A percentile compares a stretch with the other conserved stretches of the same genome.
Evolutionary conservation across 2,888 invertebrate species (phyloP).

Genomic region (Spisula solida): DNA sequence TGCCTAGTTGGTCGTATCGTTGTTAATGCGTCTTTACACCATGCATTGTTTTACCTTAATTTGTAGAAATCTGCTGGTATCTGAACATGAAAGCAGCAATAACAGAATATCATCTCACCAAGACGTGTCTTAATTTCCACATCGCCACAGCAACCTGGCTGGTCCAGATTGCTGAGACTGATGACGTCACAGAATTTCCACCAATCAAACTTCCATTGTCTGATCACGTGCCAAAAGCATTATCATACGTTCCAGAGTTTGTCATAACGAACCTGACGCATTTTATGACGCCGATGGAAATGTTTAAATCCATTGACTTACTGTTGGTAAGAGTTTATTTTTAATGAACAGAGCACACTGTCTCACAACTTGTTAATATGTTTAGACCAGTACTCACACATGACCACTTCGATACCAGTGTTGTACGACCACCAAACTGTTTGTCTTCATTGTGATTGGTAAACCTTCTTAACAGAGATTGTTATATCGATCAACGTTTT

Average conservation of each 20-base stretch:
- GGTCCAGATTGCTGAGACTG: slow-evolving; percentile 91
- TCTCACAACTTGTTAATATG: too few species aligned
- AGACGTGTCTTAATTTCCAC: slow-evolving; percentile 92
- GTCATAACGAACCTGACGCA: slow-evolving; percentile 95
- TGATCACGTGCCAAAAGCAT: slow-evolving; percentile 77
- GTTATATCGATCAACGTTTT: too few species aligned
- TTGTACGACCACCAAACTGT: too few species aligned
- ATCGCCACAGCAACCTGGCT: slow-evolving; percentile 95
- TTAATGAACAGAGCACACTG: too few species aligned
- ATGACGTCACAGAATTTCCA: slow-evolving; percentile 75
- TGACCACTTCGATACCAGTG: too few species aligned
- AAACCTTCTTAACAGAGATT: too few species aligned
- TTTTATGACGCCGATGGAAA: slow-evolving; percentile 91
- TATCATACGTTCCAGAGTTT: slow-evolving; percentile 94
- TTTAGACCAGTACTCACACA: too few species aligned
- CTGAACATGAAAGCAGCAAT: slow-evolving; percentile 90
- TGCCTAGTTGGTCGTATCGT: neutral
- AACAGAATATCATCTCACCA: slow-evolving; percentile 92
- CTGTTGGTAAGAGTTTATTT: slow-evolving; percentile 41
- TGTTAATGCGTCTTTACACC: slow-evolving; percentile 32
- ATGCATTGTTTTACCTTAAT: neutral
- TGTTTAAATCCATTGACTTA: slow-evolving; percentile 80
- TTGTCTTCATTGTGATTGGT: too few species aligned
- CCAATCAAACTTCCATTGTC: slow-evolving; percentile 85
- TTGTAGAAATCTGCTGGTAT: slow-evolving; percentile 84